Conservation (phyloP, 2,888 invertebrate species). For the Carterocephalus palaemon region DNA sequence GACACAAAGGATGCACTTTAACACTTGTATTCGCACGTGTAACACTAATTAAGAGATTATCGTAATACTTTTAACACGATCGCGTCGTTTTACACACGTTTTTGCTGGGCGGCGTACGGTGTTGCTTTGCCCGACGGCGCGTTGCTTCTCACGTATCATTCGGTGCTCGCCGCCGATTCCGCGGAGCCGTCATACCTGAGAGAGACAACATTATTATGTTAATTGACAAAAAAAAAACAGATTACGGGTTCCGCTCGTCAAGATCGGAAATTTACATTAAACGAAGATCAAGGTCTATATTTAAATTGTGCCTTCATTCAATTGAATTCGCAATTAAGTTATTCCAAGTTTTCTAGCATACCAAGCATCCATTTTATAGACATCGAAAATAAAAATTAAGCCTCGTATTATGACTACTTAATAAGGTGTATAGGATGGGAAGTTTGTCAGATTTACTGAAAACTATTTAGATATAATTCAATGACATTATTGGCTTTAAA, state of each 20-base stretch:
- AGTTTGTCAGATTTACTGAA: no score
- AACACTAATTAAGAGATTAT: slow-evolving; percentile 28
- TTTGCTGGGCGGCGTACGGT: slow-evolving; percentile 34
- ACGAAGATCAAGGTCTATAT: slow-evolving; percentile 24
- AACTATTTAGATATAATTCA: no score
- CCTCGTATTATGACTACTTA: no score
- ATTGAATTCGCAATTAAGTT: no score
- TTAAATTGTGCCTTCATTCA: slow-evolving; percentile 1
- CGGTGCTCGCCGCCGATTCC: slow-evolving; percentile 37
- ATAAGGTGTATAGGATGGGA: no score
- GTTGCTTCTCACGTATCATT: slow-evolving; percentile 25
- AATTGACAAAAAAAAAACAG: slow-evolving; percentile 53
- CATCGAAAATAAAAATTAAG: no score
- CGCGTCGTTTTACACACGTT: slow-evolving; percentile 38
- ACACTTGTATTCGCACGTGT: slow-evolving; percentile 18
- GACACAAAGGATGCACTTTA: slow-evolving; percentile 28
- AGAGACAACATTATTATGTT: slow-evolving; percentile 46
- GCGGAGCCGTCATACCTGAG: slow-evolving; percentile 48
- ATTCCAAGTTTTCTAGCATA: no score
- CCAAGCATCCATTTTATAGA: no score
- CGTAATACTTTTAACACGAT: slow-evolving; percentile 32
- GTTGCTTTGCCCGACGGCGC: slow-evolving; percentile 37
- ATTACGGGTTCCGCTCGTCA: slow-evolving; percentile 41
- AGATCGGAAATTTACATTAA: slow-evolving; percentile 27
- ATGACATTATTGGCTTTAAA: no score